Percentiles rank a stretch among this genome's conserved stretches.
phyloP scores from a whole-genome alignment of 2,888 invertebrate genomes.

The Bombylius major region DNA sequence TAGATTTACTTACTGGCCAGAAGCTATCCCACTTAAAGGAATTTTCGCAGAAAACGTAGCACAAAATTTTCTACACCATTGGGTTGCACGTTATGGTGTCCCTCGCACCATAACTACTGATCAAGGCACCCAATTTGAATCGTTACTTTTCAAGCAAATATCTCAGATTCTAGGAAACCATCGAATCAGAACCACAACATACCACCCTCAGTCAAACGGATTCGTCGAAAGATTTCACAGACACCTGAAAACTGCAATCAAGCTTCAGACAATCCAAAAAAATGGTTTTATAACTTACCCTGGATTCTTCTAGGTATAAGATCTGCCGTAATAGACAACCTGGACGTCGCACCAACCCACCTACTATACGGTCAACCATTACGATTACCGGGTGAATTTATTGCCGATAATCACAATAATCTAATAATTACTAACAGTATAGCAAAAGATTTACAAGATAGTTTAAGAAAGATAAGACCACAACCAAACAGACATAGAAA shows the following conservation, averaged over 20 bases:
- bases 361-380: not conserved
- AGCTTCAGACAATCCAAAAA: not conserved
- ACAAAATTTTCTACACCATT: not conserved
- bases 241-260: not conserved
- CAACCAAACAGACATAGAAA: not conserved
- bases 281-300: not conserved
- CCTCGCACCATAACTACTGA: not conserved
- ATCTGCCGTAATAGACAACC: not conserved
- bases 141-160: not conserved
- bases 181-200: not conserved
- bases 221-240: not conserved
- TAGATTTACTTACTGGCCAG: not conserved
- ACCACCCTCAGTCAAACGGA: not conserved
- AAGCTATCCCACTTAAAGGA: not conserved
- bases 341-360: not conserved
- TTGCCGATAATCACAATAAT: not conserved
- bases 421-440: not conserved
- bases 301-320: not conserved
- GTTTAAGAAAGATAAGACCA: constrained; percentile 1
- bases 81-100: not conserved
- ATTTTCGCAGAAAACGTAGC: not conserved
- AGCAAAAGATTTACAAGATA: not conserved
- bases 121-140: not conserved
- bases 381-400: not conserved
- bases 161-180: not conserved